A percentile compares a stretch with the other conserved stretches of the same genome.
Conservation (phyloP, 2,797 vertebrate genomes). For the Bradypodion pumilum region DNA sequence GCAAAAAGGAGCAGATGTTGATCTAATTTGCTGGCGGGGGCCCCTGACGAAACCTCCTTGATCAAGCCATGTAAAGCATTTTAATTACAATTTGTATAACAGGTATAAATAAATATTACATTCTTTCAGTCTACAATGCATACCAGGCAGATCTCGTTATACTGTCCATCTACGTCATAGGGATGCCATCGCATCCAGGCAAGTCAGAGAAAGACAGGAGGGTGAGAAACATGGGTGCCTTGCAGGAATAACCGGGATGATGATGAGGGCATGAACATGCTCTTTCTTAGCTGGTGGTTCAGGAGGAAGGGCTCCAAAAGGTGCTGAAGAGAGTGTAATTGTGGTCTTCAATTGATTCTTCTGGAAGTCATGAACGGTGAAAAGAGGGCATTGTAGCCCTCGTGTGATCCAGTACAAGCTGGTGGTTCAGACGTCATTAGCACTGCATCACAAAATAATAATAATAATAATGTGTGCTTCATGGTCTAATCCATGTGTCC, state of each 20-base stretch:
- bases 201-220: neutral
- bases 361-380: neutral
- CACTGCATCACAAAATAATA: no score
- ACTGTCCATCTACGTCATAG: constrained; percentile 61
- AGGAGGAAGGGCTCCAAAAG: constrained; percentile 38
- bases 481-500: no score
- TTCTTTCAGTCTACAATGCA: constrained; percentile 81
- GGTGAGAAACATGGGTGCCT: neutral
- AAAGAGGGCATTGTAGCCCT: neutral
- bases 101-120: constrained; percentile 83
- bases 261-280: constrained; percentile 12
- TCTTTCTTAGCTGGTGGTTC: constrained; percentile 34
- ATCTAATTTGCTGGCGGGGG: neutral
- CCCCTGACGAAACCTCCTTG: constrained; percentile 25
- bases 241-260: neutral
- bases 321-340: neutral
- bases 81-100: constrained; percentile 76
- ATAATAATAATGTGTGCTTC: no score
- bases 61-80: constrained; percentile 74
- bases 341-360: constrained; percentile 13
- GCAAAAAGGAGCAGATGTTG: neutral
- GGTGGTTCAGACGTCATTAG: no score
- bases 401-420: neutral
- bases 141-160: constrained; percentile 75
- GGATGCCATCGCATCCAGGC: constrained; percentile 48